Conservation (phyloP, 2,888 invertebrate genomes). For the Troides oblongomaculatus region DNA sequence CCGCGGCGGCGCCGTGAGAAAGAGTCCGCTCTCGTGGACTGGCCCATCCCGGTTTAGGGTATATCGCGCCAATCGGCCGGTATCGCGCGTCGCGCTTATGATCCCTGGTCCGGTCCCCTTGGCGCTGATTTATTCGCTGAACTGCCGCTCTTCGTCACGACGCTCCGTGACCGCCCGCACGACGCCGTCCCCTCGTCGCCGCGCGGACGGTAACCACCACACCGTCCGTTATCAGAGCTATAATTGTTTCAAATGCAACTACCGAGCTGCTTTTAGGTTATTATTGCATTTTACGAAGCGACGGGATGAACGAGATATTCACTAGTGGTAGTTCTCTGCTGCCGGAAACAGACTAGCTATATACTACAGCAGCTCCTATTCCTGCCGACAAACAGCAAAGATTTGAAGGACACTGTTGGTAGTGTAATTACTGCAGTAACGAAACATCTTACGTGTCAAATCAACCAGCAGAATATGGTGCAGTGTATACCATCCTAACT, state of each 20-base stretch:
- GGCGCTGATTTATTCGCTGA: conserved; percentile 52
- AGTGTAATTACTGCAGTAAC: too few relatives aligned
- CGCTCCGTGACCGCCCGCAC: conserved; percentile 29
- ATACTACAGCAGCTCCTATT: too few relatives aligned
- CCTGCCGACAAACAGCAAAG: too few relatives aligned
- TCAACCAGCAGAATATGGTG: too few relatives aligned
- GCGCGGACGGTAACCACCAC: conserved; percentile 8
- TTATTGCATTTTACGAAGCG: too few relatives aligned
- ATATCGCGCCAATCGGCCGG: conserved; percentile 49
- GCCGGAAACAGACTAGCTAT: too few relatives aligned
- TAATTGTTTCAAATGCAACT: background rate
- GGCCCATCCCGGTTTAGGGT: conserved; percentile 59
- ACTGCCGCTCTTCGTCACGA: conserved; percentile 31
- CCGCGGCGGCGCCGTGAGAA: conserved; percentile 53
- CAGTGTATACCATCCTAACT: too few relatives aligned
- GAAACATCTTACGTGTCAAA: too few relatives aligned
- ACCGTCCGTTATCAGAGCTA: conserved; percentile 7
- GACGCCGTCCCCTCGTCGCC: conserved; percentile 23
- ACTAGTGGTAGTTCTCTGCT: too few relatives aligned
- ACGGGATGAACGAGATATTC: too few relatives aligned
- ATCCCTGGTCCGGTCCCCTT: conserved; percentile 44
- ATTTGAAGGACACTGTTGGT: too few relatives aligned
- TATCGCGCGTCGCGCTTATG: conserved; percentile 47
- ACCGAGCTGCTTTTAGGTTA: too few relatives aligned
- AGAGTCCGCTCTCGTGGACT: conserved; percentile 48